Evolutionary conservation across 2,113 vertebrate species (phyloP), one percentile per base, ranked within the genome.

Genomic region (Eolophus roseicapilla): DNA sequence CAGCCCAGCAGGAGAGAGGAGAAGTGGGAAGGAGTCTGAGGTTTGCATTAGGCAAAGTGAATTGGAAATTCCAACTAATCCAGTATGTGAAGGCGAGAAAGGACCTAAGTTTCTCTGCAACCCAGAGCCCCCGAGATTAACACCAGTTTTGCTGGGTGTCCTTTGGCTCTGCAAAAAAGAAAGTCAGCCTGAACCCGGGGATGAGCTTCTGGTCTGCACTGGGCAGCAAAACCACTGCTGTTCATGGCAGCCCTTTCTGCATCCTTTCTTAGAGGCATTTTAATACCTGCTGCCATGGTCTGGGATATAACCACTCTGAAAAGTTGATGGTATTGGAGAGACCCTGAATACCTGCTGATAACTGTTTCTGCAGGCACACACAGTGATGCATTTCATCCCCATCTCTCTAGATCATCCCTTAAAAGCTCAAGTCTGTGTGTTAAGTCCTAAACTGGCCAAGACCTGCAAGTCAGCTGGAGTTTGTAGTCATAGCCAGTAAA

Each of bases 171-270:
- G 0, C 41, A 39, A 53, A 69, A 55, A 12, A 86, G 28, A 62
- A 10, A 67, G 13, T 20, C 57, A 43, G 25, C 15, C 67, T 16
- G 25, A 46, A 65, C 13, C 29, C 28, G 20, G 18, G 10, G 20
- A 19, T 1, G 2, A 0, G 6, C 7, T 12, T 23, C 35, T 65
- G 68, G 4, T 15, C 13, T 33, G 65, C 27, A 3, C 15, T 33
- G 50, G 10, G 33, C 83, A 81, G 35, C 3, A 7, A n/a, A 77
- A 55, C 4, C 25, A 7, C 11, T 17, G 79, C 29, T 13, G 17
- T 50, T 29, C 35, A 18, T 1, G 9, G 17, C 49, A 41, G 62
- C 17, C 2, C 29, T 31, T 28, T 11, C 68, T 65, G 20, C 37
- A 21, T 16, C 25, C 2, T 10, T 37, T 50, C 31, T 23, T 44